Base-by-base conservation (phyloP, 2,113 vertebrate species). In the Pangasianodon gigas region DNA sequence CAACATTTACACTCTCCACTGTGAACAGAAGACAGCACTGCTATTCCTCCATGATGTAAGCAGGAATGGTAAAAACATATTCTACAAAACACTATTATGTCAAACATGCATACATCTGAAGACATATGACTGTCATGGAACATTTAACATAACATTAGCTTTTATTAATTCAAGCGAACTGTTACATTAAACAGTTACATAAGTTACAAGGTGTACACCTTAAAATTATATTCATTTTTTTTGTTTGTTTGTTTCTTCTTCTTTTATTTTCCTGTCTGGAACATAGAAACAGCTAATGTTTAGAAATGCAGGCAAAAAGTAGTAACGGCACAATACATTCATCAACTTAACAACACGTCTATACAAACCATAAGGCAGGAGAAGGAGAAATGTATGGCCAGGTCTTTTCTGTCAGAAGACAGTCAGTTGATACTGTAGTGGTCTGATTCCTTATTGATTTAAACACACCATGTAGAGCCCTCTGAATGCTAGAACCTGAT, bases 81-180 rank as follows among this genome's bases (percentile, higher is more conserved):
- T 46, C 21, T 44, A 44, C 44, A 79, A 48, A 26, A 26, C 60
- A 67, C 29, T 32, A n/a, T 26, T 2, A 16, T 32, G 24, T 69
- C 29, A 58, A 60, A 7, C 29, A 32, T 52, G 8, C 37, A 65
- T 3, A 44, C 44, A 29, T 48, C 58, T 51, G n/a, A 86, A 69
- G 18, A 21, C 60, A 71, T 37, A 71, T 19, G 26, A 52, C 16
- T 29, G 6, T 24, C 29, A 67, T 41, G 19, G 65, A 58, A 87
- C 19, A n/a, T 93, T 92, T 93, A 95, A 96, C 94, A 93, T 94
- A 95, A 95, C 94, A 94, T 96, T 95, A 96, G 95, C 94, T 92
- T 99, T 99, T 99, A 99, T 99, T 99, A 97, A 98, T 97, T 96
- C 97, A 96, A 95, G 96, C 96, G 96, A 98, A 98, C 97, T 97